Evolutionary conservation across 2,797 vertebrate species (phyloP).

Genomic region (Hylomyscus alleni): DNA sequence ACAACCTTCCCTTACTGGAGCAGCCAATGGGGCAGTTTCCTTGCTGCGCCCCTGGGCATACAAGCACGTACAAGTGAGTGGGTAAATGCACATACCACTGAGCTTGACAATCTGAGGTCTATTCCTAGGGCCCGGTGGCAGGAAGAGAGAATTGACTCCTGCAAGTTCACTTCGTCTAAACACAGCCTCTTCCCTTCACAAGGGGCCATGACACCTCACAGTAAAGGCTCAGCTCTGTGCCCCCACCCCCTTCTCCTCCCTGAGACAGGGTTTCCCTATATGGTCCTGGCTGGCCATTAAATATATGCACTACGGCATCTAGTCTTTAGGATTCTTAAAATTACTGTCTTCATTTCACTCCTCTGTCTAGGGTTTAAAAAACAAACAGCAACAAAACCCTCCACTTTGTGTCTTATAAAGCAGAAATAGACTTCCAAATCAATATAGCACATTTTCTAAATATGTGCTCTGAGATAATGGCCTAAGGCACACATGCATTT

Average conservation of each 20-base stretch:
- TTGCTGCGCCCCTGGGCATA: too few relatives aligned
- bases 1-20: too few relatives aligned
- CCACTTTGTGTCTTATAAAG: neutral
- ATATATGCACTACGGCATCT: neutral
- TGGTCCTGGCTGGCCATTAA: neutral
- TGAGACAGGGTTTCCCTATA: neutral
- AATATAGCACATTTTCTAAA: conserved; percentile 54
- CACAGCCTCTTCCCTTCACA: neutral
- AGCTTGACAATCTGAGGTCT: neutral
- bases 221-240: neutral
- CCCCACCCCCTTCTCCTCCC: rapidly evolving
- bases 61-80: neutral
- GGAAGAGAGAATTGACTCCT: neutral
- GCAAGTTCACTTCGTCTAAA: neutral
- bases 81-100: neutral
- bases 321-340: neutral
- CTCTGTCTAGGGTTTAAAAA: conserved; percentile 31
- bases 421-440: conserved; percentile 52
- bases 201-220: neutral
- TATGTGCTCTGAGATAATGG: conserved; percentile 53
- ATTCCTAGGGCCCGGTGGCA: neutral
- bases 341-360: conserved; percentile 38
- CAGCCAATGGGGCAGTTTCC: neutral
- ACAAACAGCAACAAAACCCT: neutral
- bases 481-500: neutral